A percentile compares a stretch with the other conserved stretches of the same genome.
Evolutionary conservation across 1,140 invertebrate genomes (phyloP).

Genomic region (Ectropis grisescens): DNA sequence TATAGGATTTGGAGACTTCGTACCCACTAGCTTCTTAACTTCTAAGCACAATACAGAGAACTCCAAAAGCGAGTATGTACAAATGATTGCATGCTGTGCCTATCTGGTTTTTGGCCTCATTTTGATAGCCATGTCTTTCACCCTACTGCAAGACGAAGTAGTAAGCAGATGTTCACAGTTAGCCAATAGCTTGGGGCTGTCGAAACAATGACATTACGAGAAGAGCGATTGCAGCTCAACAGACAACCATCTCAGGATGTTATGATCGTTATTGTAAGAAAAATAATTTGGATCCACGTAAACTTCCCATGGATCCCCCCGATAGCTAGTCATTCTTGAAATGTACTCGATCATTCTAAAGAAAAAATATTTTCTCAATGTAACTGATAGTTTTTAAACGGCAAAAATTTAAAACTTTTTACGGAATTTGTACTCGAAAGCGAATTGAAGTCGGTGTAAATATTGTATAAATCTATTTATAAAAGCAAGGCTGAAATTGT

Average conservation of each 20-base stretch:
- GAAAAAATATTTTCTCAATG: constrained; percentile 51
- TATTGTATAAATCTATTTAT: constrained; percentile 61
- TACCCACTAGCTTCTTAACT: constrained; percentile 73
- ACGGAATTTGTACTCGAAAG: constrained; percentile 51
- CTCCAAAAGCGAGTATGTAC: constrained; percentile 74
- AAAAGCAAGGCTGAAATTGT: constrained; percentile 68
- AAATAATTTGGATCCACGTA: constrained; percentile 19
- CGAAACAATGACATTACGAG: constrained; percentile 66
- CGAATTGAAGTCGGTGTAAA: constrained; percentile 43
- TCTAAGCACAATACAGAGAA: constrained; percentile 65
- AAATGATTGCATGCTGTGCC: constrained; percentile 86
- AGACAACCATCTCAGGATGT: constrained; percentile 64
- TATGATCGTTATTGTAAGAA: constrained; percentile 63
- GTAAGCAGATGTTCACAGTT: constrained; percentile 80
- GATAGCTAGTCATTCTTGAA: not conserved
- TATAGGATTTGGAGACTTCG: constrained; percentile 88
- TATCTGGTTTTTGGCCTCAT: constrained; percentile 91
- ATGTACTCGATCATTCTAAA: too few species aligned
- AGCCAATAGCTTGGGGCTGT: constrained; percentile 72
- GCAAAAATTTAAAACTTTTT: constrained; percentile 35
- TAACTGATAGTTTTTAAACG: constrained; percentile 18
- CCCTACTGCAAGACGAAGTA: constrained; percentile 91
- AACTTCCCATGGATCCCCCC: constrained; percentile 17
- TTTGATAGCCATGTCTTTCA: constrained; percentile 93
- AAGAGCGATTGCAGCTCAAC: constrained; percentile 65